Conservation (phyloP, 2,888 invertebrate genomes). For the Noctua janthina region DNA sequence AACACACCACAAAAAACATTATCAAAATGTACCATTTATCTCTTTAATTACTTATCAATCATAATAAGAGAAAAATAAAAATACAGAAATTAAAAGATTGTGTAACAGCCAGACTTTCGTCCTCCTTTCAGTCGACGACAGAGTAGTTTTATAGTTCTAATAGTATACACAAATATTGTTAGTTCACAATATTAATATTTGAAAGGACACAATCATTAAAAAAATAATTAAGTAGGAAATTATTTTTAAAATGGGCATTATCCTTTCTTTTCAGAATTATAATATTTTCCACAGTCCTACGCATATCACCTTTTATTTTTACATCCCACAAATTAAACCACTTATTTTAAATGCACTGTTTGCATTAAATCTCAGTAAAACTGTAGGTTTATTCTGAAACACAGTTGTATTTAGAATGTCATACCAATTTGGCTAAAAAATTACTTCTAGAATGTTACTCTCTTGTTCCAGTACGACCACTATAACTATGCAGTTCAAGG, state of each 20-base stretch:
- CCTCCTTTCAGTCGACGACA: conserved; percentile 32
- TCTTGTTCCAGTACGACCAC: neutral
- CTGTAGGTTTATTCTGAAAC: neutral
- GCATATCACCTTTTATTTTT: neutral
- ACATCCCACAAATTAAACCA: conserved; percentile 1
- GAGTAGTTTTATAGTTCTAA: conserved; percentile 21
- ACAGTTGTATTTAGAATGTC: neutral
- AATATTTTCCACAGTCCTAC: neutral
- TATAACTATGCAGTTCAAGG: no score
- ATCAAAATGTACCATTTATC: conserved; percentile 14
- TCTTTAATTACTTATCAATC: conserved; percentile 28
- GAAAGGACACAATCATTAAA: conserved; percentile 7
- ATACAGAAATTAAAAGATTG: neutral
- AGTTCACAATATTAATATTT: conserved; percentile 7
- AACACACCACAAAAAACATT: neutral
- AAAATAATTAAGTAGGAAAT: neutral
- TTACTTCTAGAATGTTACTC: neutral
- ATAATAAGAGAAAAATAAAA: neutral
- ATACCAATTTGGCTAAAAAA: neutral
- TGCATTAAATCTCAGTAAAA: neutral
- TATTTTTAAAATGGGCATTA: neutral
- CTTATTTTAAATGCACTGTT: neutral
- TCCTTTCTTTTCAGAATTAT: neutral
- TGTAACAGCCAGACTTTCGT: conserved; percentile 13
- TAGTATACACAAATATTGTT: conserved; percentile 19